Evolutionary conservation across 1,140 invertebrate genomes (phyloP).

Genomic region (Trachymyrmex septentrionalis): DNA sequence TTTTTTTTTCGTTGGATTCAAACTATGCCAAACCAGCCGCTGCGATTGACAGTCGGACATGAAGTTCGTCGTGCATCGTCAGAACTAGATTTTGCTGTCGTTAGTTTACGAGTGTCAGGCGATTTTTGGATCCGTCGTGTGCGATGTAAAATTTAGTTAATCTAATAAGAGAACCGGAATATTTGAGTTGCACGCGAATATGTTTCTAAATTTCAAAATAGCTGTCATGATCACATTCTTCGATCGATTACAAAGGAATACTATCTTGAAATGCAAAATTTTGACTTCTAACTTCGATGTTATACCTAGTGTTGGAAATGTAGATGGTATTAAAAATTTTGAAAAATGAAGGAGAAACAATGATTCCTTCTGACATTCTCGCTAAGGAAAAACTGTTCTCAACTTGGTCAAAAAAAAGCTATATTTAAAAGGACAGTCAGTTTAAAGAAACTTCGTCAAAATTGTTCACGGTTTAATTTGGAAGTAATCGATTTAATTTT

Average conservation of each 20-base stretch:
- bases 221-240: background rate
- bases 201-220: background rate
- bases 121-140: conserved; percentile 22
- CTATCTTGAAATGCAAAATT: background rate
- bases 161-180: background rate
- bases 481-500: background rate
- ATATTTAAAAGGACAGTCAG: background rate
- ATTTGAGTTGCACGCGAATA: background rate
- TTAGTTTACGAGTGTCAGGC: conserved; percentile 11
- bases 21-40: background rate
- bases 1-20: background rate
- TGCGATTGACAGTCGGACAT: conserved; percentile 39
- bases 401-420: background rate
- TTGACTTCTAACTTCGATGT: background rate
- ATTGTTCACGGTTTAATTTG: background rate
- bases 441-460: background rate
- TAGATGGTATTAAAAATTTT: background rate
- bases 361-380: background rate
- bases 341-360: background rate
- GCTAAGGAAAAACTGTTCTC: background rate
- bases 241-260: background rate
- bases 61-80: background rate
- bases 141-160: conserved; percentile 6
- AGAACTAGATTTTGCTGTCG: conserved; percentile 9
- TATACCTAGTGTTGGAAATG: background rate